These are phyloP conservation scores for Noctua janthina DNA, from an alignment of 2,888 invertebrate genomes.

Conservation along the genomic window DNA sequence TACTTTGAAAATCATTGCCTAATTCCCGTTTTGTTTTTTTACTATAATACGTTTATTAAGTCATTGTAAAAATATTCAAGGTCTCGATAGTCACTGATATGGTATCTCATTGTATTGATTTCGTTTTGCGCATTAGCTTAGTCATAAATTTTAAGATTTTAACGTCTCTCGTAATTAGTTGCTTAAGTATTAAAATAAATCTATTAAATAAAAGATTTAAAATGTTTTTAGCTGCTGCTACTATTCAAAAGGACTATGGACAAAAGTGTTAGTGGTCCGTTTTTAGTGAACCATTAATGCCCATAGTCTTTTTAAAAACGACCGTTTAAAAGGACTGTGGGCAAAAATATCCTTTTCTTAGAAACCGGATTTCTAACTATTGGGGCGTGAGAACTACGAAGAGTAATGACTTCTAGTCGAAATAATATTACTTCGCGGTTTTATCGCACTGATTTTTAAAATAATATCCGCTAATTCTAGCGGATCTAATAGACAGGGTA, in stretches of 20 bases:
- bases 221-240: neutral
- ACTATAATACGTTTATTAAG: neutral
- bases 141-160: neutral
- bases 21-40: neutral
- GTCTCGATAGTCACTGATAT: conserved; percentile 17
- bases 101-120: conserved; percentile 14
- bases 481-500: neutral
- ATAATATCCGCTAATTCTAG: no score
- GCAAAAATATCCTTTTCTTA: neutral
- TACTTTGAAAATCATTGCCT: neutral
- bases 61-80: neutral
- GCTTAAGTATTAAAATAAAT: neutral
- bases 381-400: neutral
- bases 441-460: conserved; percentile 6
- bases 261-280: neutral
- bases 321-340: neutral
- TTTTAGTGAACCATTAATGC: neutral
- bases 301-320: neutral
- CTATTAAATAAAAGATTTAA: neutral
- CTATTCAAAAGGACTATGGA: neutral
- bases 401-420: neutral
- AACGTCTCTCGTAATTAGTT: no score
- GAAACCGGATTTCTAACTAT: no score
- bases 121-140: neutral
- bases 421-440: neutral